Percentiles rank a stretch among this genome's conserved stretches.
phyloP scores from a whole-genome alignment of 2,888 invertebrate species.

The Creontiades dilutus region DNA sequence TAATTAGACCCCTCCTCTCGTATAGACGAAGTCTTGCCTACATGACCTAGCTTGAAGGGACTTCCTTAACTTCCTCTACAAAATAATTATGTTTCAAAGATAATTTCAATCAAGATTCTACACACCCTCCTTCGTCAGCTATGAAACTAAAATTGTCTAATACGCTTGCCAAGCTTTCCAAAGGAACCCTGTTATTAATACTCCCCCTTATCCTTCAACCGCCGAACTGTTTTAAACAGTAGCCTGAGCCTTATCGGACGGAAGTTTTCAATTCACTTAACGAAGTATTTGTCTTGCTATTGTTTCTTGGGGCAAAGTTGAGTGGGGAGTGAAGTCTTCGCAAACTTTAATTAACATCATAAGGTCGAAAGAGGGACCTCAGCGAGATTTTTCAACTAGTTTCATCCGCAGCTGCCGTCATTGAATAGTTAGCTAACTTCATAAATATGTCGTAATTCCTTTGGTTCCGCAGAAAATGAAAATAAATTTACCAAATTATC shows the following conservation, averaged over 20 bases:
- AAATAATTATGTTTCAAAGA: background rate
- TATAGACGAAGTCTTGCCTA: no score
- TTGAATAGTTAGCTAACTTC: background rate
- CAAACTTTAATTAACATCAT: conserved; percentile 24
- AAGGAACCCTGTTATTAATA: background rate
- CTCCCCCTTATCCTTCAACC: background rate
- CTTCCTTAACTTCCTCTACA: no score
- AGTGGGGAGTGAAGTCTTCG: background rate
- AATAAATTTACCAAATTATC: no score
- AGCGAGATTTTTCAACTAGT: conserved; percentile 18
- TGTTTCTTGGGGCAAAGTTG: conserved; percentile 5
- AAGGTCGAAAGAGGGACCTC: background rate
- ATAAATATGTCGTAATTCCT: no score
- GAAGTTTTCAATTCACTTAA: conserved; percentile 26
- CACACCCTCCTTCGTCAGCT: background rate
- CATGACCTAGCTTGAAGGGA: no score
- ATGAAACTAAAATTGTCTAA: background rate
- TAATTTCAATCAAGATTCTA: background rate
- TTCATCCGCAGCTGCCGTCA: conserved; percentile 23
- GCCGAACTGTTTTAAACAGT: background rate
- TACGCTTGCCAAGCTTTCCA: background rate
- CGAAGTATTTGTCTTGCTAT: conserved; percentile 32
- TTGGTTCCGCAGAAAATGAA: no score
- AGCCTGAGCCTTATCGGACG: background rate
- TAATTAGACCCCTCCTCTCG: no score